Evolutionary conservation across 2,113 vertebrate species (phyloP), one percentile per base, ranked within the genome.

Genomic region (Tetraodon nigroviridis): DNA sequence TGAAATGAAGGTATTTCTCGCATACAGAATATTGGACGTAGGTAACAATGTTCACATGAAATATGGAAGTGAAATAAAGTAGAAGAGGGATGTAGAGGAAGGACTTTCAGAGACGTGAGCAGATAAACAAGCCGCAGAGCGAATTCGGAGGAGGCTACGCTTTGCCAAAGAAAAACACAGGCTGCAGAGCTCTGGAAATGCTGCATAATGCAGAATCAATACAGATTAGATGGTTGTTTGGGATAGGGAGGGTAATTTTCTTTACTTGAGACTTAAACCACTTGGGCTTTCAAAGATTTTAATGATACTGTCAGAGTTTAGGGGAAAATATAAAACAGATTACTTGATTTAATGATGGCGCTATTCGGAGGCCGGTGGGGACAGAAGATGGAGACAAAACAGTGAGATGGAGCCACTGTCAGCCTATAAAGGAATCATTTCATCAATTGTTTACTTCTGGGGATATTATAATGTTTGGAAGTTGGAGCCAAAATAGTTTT

Each of bases 201-300:
- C 73, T 73, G 71, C 59, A 55, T 69, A 81, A 80, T 64, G 67
- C 64, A 15, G 27, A 81, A 86, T 88, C 86, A 78, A 89, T 89
- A 85, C 55, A 79, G 81, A 88, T 88, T 82, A 87, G 84, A 80
- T 61, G 52, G 75, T 82, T 71, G 69, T 86, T 86, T 76, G 73
- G 63, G 78, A 69, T 58, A 58, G 64, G 69, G 69, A 73, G 58
- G 69, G 69, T 66, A 3, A 3, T 27, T 12, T 76, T 81, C 76
- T 76, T 81, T 78, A 81, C 83, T 83, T 76, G 77, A 61, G 55
- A 65, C 59, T 76, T 83, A 67, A 86, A 81, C 81, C 66, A 70
- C 57, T 65, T 20, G 74, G 71, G 69, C 32, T 61, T 44, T 58
- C 16, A n/a, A 65, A 71, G 27, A 32, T 77, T 85, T 80, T 67